Evolutionary conservation across 2,888 invertebrate genomes (phyloP).

Genomic region (Sminthurides aquaticus): DNA sequence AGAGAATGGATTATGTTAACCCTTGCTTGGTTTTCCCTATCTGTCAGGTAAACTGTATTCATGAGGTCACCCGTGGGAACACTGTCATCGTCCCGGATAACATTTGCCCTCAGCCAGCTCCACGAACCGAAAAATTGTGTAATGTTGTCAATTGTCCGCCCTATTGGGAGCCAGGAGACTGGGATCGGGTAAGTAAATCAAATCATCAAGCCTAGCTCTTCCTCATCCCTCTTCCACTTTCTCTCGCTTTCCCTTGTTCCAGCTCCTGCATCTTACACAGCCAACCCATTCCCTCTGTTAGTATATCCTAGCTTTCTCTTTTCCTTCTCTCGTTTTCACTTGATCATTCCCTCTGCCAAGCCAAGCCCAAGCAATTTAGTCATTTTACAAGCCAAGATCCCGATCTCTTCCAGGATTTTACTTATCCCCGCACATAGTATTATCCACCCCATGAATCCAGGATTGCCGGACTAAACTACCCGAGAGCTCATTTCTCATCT

Average conservation of each 20-base stretch:
- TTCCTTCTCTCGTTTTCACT: no score
- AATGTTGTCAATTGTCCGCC: conserved; percentile 89
- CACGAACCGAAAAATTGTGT: conserved; percentile 81
- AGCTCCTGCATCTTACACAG: neutral
- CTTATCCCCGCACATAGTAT: no score
- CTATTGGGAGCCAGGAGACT: conserved; percentile 76
- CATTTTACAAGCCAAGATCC: no score
- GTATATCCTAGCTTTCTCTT: no score
- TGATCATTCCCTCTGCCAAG: no score
- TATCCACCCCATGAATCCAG: neutral
- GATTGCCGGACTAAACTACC: no score
- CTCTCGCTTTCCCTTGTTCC: neutral
- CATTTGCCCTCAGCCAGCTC: conserved; percentile 86
- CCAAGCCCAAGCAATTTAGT: no score
- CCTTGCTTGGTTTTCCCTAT: no score
- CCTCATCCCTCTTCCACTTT: neutral
- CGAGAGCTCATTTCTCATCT: neutral
- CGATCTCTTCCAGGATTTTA: no score
- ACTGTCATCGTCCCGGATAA: conserved; percentile 87
- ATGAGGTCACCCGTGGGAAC: conserved; percentile 77
- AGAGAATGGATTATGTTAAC: no score
- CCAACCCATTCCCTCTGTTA: no score
- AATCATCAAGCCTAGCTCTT: neutral
- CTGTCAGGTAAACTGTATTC: conserved; percentile 67
- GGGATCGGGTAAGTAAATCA: conserved; percentile 59